Conservation (phyloP, 2,113 vertebrate species). For the Tragelaphus buxtoni region DNA sequence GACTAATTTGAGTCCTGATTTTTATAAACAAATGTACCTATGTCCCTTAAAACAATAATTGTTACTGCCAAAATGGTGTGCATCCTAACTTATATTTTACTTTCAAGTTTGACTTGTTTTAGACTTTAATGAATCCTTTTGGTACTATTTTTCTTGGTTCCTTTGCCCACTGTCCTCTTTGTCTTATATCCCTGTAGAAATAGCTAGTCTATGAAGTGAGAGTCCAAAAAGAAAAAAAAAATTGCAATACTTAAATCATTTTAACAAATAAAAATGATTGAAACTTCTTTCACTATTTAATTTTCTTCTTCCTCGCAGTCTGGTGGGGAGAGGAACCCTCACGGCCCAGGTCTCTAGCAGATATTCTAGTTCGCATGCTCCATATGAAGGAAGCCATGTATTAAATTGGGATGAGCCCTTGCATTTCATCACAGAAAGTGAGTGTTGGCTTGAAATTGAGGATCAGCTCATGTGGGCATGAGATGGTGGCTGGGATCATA, state of each 20-base stretch:
- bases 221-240: not conserved
- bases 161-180: not conserved
- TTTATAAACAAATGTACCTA: not conserved
- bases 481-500: constrained; percentile 52
- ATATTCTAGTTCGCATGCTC: constrained; percentile 34
- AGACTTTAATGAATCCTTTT: not conserved
- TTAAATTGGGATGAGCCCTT: constrained; percentile 77
- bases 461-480: constrained; percentile 60
- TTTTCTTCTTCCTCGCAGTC: constrained; percentile 14
- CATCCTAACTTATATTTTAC: not conserved
- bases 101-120: not conserved
- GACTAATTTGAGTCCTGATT: not conserved
- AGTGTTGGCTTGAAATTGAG: constrained; percentile 73
- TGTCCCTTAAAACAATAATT: not conserved
- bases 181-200: not conserved
- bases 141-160: not conserved
- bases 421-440: constrained; percentile 76
- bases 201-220: not conserved
- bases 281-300: constrained; percentile 14
- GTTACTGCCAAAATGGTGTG: not conserved
- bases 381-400: constrained; percentile 73
- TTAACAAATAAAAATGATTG: constrained; percentile 12
- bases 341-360: not conserved
- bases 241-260: not conserved
- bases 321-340: not conserved